Conservation (phyloP, 2,113 vertebrate genomes). For the Zosterops hypoxanthus region DNA sequence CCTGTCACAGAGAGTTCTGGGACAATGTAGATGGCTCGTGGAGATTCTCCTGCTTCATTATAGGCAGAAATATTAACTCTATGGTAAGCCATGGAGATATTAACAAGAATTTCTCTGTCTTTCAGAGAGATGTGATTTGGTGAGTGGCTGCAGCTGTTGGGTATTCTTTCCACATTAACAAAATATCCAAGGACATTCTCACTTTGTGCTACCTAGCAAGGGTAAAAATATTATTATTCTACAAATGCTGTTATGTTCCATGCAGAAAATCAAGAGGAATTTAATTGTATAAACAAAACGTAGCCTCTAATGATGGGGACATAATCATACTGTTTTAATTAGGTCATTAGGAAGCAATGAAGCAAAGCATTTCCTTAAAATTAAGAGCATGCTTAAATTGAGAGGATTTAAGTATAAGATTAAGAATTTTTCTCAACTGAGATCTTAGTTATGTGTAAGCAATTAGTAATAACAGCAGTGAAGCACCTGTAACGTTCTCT, state of each 20-base stretch:
- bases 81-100: slow-evolving; percentile 52
- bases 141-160: slow-evolving; percentile 1
- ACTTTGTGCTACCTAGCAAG: slow-evolving; percentile 22
- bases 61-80: slow-evolving; percentile 50
- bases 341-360: not conserved
- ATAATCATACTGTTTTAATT: not conserved
- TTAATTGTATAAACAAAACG: not conserved
- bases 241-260: not conserved
- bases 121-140: not conserved
- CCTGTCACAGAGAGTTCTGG: slow-evolving; percentile 14
- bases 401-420: not conserved
- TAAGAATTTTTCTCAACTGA: not conserved
- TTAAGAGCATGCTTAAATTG: not conserved
- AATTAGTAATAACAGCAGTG: not conserved
- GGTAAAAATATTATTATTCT: not conserved
- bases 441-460: not conserved
- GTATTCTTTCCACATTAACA: slow-evolving; percentile 38
- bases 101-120: slow-evolving; percentile 12
- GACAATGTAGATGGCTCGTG: slow-evolving; percentile 3
- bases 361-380: not conserved
- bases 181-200: slow-evolving; percentile 30
- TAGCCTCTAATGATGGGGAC: not conserved
- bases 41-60: slow-evolving; percentile 60
- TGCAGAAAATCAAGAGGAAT: not conserved
- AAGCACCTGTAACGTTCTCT: not conserved